phyloP scores from a whole-genome alignment of 2,113 vertebrate genomes.

The Struthio camelus region DNA sequence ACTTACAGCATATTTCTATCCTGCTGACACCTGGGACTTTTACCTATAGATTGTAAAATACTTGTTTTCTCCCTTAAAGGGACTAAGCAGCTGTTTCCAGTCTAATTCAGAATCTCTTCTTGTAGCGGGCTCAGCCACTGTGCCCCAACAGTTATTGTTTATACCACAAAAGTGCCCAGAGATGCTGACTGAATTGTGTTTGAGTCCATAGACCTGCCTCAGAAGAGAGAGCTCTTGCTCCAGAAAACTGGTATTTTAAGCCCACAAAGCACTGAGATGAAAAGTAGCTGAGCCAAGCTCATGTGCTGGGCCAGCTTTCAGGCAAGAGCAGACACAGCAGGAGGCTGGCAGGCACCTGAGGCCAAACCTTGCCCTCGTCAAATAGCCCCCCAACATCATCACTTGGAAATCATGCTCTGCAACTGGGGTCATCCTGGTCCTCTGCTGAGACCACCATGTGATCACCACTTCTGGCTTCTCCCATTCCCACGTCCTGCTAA shows the following conservation, averaged over 20 bases:
- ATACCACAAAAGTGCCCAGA: neutral
- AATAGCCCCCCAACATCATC: neutral
- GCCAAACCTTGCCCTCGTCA: neutral
- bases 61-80: neutral
- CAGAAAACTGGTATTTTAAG: neutral
- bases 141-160: neutral
- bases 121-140: neutral
- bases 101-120: neutral
- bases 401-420: neutral
- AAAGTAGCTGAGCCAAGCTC: neutral
- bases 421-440: neutral
- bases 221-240: neutral
- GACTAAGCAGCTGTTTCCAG: neutral
- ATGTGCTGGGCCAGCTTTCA: no score
- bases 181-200: neutral
- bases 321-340: neutral
- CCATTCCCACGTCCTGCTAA: accelerated
- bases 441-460: neutral
- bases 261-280: neutral
- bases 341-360: no score
- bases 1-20: neutral
- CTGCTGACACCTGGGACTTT: neutral
- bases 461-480: neutral
- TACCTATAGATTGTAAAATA: neutral
- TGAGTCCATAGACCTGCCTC: neutral